Evolutionary conservation across 2,888 invertebrate genomes (phyloP).

Genomic region (Agrochola macilenta): DNA sequence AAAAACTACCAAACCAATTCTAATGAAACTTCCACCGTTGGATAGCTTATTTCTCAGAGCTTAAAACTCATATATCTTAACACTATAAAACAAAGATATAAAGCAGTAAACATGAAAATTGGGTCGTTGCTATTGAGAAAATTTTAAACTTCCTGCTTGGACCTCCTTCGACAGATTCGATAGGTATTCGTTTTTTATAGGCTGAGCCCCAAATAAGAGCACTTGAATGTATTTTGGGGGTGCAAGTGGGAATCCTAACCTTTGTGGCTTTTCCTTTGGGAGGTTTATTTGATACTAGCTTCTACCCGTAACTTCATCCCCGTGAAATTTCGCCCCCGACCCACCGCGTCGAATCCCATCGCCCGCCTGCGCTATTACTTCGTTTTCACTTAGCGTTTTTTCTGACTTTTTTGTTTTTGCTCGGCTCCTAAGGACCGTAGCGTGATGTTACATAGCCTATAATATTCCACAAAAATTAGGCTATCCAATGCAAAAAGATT

Average conservation of each 20-base stretch:
- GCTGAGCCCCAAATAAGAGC: slow-evolving; percentile 48
- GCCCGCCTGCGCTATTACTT: too few relatives aligned
- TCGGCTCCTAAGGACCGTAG: too few relatives aligned
- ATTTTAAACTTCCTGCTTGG: slow-evolving; percentile 28
- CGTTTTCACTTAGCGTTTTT: too few relatives aligned
- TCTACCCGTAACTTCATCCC: background rate
- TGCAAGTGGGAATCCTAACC: slow-evolving; percentile 21
- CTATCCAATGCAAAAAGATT: too few relatives aligned
- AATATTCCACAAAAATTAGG: too few relatives aligned
- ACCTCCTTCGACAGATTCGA: slow-evolving; percentile 36
- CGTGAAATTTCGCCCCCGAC: too few relatives aligned
- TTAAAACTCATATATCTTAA: background rate
- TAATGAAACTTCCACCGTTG: background rate
- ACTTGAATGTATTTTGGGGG: slow-evolving; percentile 50
- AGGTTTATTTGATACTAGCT: slow-evolving; percentile 15
- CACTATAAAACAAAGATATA: background rate
- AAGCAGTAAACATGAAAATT: slow-evolving; percentile 41
- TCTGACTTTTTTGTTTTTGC: too few relatives aligned
- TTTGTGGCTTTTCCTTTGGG: slow-evolving; percentile 47
- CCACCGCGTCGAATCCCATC: too few relatives aligned
- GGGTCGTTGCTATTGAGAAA: slow-evolving; percentile 30
- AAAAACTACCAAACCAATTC: background rate
- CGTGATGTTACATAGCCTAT: too few relatives aligned
- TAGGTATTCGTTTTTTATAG: slow-evolving; percentile 32
- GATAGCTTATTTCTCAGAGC: background rate